These are phyloP conservation scores for Riptortus pedestris DNA, from an alignment of 1,140 invertebrate genomes.

Conservation along the genomic window DNA sequence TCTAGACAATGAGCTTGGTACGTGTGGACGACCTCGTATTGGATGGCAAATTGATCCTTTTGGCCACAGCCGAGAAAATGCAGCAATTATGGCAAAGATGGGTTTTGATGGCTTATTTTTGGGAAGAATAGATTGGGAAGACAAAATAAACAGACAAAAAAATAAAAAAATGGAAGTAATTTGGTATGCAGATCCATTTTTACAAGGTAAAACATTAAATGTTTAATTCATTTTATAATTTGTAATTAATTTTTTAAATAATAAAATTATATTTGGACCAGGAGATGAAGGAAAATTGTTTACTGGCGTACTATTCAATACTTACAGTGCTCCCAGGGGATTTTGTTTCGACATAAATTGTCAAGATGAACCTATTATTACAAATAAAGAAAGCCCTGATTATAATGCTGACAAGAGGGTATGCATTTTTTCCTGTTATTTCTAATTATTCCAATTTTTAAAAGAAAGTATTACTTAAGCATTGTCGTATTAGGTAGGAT, in stretches of 20 bases:
- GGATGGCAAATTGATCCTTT: constrained; percentile 70
- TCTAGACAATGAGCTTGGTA: constrained; percentile 47
- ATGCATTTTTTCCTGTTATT: constrained; percentile 30
- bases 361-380: constrained; percentile 67
- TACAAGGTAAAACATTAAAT: background rate
- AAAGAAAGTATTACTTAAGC: too few relatives aligned
- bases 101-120: constrained; percentile 64
- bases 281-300: constrained; percentile 46
- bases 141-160: constrained; percentile 50
- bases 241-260: background rate
- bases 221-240: background rate
- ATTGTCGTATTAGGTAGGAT: too few relatives aligned
- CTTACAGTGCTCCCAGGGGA: constrained; percentile 68
- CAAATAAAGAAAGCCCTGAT: constrained; percentile 56
- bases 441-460: too few relatives aligned
- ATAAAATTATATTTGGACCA: background rate
- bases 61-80: constrained; percentile 59
- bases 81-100: constrained; percentile 55
- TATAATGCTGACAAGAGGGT: constrained; percentile 62
- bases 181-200: constrained; percentile 44
- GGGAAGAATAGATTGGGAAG: constrained; percentile 65
- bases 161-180: constrained; percentile 63
- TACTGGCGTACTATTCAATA: constrained; percentile 61
- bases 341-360: constrained; percentile 86
- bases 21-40: constrained; percentile 51